phyloP scores from a whole-genome alignment of 2,113 vertebrate genomes.

The Electrona antarctica region DNA sequence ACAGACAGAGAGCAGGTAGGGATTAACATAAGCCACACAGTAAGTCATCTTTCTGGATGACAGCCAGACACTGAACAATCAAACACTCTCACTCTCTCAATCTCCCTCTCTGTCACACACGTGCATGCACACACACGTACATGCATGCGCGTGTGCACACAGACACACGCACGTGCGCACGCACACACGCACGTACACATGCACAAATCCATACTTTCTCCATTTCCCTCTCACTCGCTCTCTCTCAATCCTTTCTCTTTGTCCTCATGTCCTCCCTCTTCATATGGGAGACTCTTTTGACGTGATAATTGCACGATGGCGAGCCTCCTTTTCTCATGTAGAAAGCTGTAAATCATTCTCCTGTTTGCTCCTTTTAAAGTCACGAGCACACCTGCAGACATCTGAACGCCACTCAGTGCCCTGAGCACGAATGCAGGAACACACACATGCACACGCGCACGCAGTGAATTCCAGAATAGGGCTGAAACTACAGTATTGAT shows the following conservation, averaged over 20 bases:
- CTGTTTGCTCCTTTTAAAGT: slow-evolving; percentile 31
- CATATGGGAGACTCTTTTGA: slow-evolving; percentile 44
- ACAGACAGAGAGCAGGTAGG: slow-evolving; percentile 63
- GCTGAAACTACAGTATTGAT: no score
- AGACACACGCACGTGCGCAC: slow-evolving; percentile 11
- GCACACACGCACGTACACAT: background rate
- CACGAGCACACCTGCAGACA: slow-evolving; percentile 54
- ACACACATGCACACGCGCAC: background rate
- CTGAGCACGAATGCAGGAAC: slow-evolving; percentile 24
- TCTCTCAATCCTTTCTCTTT: background rate
- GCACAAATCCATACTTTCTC: background rate
- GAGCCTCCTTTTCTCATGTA: slow-evolving; percentile 23
- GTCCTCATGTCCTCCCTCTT: slow-evolving; percentile 13
- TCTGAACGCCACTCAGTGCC: slow-evolving; percentile 51
- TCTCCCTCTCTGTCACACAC: background rate
- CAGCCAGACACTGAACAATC: slow-evolving; percentile 49
- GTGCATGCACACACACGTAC: background rate
- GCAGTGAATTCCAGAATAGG: no score
- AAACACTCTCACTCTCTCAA: background rate
- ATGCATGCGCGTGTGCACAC: background rate
- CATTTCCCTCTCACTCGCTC: background rate
- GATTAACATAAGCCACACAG: slow-evolving; percentile 69
- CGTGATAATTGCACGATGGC: slow-evolving; percentile 63
- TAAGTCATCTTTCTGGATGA: slow-evolving; percentile 61
- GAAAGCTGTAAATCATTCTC: slow-evolving; percentile 55